Evolutionary conservation across 1,140 invertebrate species (phyloP).

Genomic region (Vanessa atalanta): DNA sequence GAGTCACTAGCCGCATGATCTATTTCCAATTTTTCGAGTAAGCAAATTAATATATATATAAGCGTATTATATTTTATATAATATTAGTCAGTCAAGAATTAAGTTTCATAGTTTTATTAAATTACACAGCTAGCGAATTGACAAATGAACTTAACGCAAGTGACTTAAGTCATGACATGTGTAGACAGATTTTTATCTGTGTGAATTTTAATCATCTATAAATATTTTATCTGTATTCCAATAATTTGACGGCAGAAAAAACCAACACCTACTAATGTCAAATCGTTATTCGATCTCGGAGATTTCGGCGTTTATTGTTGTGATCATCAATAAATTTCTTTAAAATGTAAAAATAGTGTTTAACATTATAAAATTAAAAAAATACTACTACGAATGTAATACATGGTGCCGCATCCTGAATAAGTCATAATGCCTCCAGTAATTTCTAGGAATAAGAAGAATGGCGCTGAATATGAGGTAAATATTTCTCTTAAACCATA

Average conservation of each 20-base stretch:
- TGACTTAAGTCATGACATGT: background rate
- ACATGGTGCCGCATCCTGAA: background rate
- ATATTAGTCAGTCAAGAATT: no score
- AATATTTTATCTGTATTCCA: constrained; percentile 15
- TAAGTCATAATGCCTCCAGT: constrained; percentile 67
- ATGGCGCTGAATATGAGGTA: constrained; percentile 76
- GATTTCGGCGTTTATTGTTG: constrained; percentile 54
- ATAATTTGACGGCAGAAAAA: constrained; percentile 23
- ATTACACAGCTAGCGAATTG: no score
- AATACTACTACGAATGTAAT: background rate
- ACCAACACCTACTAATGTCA: constrained; percentile 32
- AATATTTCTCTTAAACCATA: constrained; percentile 47
- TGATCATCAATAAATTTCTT: constrained; percentile 36
- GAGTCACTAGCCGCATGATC: no score
- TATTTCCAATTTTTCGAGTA: no score
- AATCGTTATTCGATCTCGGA: constrained; percentile 38
- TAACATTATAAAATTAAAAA: background rate
- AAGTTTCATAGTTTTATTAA: no score
- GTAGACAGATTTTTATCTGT: background rate
- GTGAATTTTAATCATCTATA: background rate
- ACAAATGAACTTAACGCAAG: no score
- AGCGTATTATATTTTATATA: no score
- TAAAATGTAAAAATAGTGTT: constrained; percentile 20
- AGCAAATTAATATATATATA: no score
- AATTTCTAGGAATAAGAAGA: constrained; percentile 71